Conservation (phyloP, 2,888 invertebrate species). For the Rhogogaster chlorosoma region DNA sequence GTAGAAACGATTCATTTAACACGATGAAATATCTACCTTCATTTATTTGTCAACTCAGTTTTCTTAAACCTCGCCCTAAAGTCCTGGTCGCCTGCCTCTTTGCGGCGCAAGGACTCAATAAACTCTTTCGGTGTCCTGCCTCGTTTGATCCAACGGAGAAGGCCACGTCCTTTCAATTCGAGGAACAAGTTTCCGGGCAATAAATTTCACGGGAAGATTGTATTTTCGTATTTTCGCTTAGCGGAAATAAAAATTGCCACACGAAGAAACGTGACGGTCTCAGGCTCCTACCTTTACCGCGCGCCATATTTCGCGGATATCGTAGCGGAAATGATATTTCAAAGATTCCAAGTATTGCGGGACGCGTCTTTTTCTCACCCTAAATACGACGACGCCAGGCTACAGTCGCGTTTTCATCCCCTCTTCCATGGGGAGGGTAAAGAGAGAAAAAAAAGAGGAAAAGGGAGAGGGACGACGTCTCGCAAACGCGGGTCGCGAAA, state of each 20-base stretch:
- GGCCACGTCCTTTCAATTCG: constrained; percentile 5
- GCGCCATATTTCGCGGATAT: not conserved
- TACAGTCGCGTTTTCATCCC: not conserved
- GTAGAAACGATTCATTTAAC: constrained; percentile 30
- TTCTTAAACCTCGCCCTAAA: not conserved
- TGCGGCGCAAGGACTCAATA: not conserved
- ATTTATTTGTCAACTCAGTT: constrained; percentile 41
- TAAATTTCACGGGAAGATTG: constrained; percentile 8
- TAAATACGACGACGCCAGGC: constrained; percentile 11
- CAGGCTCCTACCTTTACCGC: not conserved
- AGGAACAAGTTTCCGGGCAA: constrained; percentile 35
- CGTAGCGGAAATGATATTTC: constrained; percentile 44
- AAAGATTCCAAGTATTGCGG: constrained; percentile 36
- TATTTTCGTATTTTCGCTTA: constrained; percentile 24
- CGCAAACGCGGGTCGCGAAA: constrained; percentile 28
- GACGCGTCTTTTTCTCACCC: constrained; percentile 14
- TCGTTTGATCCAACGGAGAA: constrained; percentile 46
- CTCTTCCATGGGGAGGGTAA: not conserved
- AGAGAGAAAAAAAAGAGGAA: not conserved
- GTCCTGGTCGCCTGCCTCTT: not conserved
- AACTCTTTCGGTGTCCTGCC: not conserved
- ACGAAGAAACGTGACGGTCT: not conserved
- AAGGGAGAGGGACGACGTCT: not conserved
- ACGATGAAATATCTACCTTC: constrained; percentile 53
- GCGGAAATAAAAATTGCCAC: constrained; percentile 2